Base-by-base conservation (phyloP, 2,888 invertebrate species). In the Andrena hattorfiana region DNA sequence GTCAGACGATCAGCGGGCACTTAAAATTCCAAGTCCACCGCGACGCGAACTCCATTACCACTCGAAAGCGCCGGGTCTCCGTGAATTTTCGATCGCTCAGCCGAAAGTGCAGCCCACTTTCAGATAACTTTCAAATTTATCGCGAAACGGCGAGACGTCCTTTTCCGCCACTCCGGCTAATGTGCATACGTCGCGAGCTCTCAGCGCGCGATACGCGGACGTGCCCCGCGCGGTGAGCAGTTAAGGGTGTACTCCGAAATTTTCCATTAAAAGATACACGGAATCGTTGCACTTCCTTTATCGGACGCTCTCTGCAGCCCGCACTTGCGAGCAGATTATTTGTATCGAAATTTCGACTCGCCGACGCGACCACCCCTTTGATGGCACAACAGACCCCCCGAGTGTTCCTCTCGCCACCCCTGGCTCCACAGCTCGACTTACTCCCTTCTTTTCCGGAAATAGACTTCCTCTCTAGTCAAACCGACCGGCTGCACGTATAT, bases 81-180 rank as follows among this genome's bases (percentile, higher is more conserved):
- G 48, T 73, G 60, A 32, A 26, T 74, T 88, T 82, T 76, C 69
- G 70, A 83, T 81, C 80, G 75, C 60, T 60, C 63, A 72, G 49
- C n/a, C 76, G 82, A 85, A 83, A 86, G 79, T 89, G 87, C 86
- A 76, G 42, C 77, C 83, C 84, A 85, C 81, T 86, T 83, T 76
- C 51, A 81, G 89, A 89, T 90, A 90, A 89, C 77, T 85, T 87
- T 87, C 72, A 87, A 79, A 85, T 66, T 87, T 87, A 87, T 86
- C 81, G 74, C 62, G 35, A 67, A 80, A 80, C 74, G 59, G 32
- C 16, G 49, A n/a, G 71, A 49, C 56, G 30, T 56, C 23, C 66
- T 73, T 80, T 59, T 73, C 35, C 77, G 80, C 70, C 79, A 54
- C 63, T 26, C 59, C 49, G 32, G 70, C 80, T 86, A 87, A 87